A percentile compares a stretch with the other conserved stretches of the same genome.
Conservation (phyloP, 2,113 vertebrate species). For the Pelmatolapia mariae region DNA sequence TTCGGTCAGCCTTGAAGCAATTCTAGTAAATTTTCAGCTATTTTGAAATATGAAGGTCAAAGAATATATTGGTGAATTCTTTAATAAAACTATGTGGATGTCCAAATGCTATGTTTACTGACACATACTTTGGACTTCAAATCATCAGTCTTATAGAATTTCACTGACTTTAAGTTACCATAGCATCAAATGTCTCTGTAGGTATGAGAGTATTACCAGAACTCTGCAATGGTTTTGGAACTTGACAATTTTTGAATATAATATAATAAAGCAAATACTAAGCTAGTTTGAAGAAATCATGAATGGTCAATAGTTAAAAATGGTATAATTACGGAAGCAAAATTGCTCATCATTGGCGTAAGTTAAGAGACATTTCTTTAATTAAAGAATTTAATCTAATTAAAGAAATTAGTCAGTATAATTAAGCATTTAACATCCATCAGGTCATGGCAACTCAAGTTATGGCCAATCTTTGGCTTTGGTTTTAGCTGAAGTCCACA, state of each 20-base stretch:
- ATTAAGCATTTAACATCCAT: background rate
- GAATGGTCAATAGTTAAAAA: background rate
- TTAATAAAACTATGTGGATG: too few relatives aligned
- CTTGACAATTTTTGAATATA: background rate
- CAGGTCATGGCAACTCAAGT: fast-evolving
- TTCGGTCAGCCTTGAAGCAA: background rate
- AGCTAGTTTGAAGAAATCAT: background rate
- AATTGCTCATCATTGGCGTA: background rate
- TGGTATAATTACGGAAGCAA: background rate
- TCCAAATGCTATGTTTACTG: too few relatives aligned
- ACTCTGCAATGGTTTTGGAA: background rate
- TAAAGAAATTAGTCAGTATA: background rate
- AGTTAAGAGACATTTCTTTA: background rate
- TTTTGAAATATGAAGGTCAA: too few relatives aligned
- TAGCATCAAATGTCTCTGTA: background rate
- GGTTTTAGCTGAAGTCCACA: background rate
- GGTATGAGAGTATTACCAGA: fast-evolving
- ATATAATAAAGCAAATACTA: background rate
- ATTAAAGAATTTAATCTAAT: background rate
- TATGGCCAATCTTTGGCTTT: background rate
- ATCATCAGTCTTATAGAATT: background rate
- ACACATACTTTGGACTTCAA: background rate
- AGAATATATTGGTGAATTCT: too few relatives aligned
- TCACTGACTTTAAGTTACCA: background rate
- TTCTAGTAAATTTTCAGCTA: too few relatives aligned